Conservation (phyloP, 92 coral and sea anemone species). For the Phenganax stokvisi region DNA sequence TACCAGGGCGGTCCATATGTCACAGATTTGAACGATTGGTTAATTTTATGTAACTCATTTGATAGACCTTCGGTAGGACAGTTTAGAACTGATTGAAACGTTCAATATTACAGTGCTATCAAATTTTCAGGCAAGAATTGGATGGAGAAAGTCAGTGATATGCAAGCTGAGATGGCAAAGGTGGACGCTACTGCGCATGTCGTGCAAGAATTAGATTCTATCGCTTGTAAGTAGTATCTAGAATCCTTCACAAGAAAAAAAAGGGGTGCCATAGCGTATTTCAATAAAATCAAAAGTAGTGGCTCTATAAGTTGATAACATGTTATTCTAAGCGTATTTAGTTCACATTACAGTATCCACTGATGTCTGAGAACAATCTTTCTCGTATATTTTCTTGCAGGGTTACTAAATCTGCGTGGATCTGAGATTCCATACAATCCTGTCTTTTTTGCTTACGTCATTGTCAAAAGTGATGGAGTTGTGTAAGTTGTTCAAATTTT, state of each 20-base stretch:
- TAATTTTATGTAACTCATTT: no score
- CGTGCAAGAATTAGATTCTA: slow-evolving; percentile 34
- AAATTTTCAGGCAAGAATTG: slow-evolving; percentile 60
- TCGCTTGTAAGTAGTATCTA: neutral
- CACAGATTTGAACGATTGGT: no score
- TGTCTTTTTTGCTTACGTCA: slow-evolving; percentile 62
- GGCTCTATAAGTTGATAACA: no score
- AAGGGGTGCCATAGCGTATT: no score
- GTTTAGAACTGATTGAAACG: neutral
- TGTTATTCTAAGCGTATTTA: no score
- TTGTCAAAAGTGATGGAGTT: slow-evolving; percentile 48
- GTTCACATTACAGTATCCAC: no score
- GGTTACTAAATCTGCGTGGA: slow-evolving; percentile 90
- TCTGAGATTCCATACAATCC: slow-evolving; percentile 76
- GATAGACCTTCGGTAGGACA: no score
- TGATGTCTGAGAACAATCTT: no score
- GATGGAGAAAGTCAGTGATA: slow-evolving; percentile 63
- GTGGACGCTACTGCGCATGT: slow-evolving; percentile 53
- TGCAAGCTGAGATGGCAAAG: slow-evolving; percentile 48
- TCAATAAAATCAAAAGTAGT: no score
- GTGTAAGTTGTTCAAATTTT: slow-evolving; percentile 49
- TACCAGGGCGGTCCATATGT: no score
- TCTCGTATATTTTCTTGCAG: slow-evolving; percentile 33
- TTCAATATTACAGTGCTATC: neutral
- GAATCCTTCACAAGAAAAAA: neutral